Base-by-base conservation (phyloP, 2,113 vertebrate genomes). In the Heterotilapia buettikoferi region DNA sequence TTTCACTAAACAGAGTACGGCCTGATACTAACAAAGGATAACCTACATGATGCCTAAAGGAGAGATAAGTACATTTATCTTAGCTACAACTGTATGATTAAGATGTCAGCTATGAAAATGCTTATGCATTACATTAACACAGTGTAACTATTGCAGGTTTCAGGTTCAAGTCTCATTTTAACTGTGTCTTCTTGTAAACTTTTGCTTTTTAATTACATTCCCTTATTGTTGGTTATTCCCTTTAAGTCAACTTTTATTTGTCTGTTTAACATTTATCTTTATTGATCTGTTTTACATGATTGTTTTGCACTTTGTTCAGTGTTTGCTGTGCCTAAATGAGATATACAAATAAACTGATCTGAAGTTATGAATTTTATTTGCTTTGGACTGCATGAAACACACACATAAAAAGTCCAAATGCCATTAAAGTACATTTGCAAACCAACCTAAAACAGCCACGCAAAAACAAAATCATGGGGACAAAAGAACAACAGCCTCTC, bases 401-500 rank as follows among this genome's bases (percentile, higher is more conserved):
- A 73, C 38, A 73, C 14, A 52, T 26, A 84, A 79, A 71, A 38
- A 59, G 12, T 19, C 78, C 82, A 56, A 84, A 80, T 81, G 80
- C 54, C 83, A 53, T 78, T 90, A 80, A 92, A 86, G 89, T 83
- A 47, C 40, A 66, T 90, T 86, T 63, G 24, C 56, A 88, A 90
- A 86, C 84, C 78, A 85, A 68, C 79, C 52, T 88, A 86, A 90
- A 79, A 52, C 50, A 88, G 56, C 85, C 73, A 66, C 50, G 88
- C 50, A 68, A 68, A 68, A 68, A 13, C 31, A 91, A 93, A 91
- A 36, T 68, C 80, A 68, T 29, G 56, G 82, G 89, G 86, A 93
- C 91, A 93, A 90, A 94, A 89, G 82, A 90, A 88, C 85, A n/a
- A 80, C 63, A 50, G 82, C 83, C 50, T 57, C 82, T 90, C 87